Conservation (phyloP, 2,113 vertebrate species). For the Protobothrops flavoviridis region DNA sequence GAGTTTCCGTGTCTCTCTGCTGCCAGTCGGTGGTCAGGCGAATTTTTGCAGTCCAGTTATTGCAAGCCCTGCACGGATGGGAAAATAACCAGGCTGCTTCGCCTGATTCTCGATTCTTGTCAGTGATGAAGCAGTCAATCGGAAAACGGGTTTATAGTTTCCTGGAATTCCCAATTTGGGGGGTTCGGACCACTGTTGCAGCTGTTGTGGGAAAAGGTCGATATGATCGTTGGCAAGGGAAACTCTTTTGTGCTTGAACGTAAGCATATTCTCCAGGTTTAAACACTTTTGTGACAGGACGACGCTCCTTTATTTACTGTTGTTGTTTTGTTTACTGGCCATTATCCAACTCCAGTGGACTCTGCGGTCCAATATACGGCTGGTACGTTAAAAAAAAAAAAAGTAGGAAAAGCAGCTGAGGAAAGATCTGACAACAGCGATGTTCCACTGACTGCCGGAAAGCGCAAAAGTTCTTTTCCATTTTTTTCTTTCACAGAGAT, state of each 20-base stretch:
- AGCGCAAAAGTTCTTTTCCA: neutral
- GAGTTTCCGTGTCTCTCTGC: neutral
- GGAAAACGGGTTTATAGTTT: neutral
- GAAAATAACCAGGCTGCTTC: neutral
- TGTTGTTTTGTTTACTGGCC: neutral
- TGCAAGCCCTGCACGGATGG: neutral
- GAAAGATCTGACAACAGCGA: neutral
- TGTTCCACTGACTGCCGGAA: neutral
- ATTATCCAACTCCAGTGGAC: neutral
- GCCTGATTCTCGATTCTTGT: neutral
- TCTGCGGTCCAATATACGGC: neutral
- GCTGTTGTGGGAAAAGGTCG: neutral
- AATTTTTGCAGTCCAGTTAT: neutral
- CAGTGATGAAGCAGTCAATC: neutral
- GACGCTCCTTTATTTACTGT: neutral
- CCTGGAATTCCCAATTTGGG: neutral
- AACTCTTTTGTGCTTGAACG: neutral
- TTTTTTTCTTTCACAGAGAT: no score
- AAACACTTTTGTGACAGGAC: neutral
- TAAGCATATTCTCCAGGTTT: neutral
- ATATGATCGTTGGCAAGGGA: neutral
- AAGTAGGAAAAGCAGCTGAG: neutral
- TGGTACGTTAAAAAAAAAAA: neutral
- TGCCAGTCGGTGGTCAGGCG: neutral
- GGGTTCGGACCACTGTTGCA: neutral